A percentile compares a stretch with the other conserved stretches of the same genome.
Conservation (phyloP, 2,797 vertebrate species). For the Danionella dracula region DNA sequence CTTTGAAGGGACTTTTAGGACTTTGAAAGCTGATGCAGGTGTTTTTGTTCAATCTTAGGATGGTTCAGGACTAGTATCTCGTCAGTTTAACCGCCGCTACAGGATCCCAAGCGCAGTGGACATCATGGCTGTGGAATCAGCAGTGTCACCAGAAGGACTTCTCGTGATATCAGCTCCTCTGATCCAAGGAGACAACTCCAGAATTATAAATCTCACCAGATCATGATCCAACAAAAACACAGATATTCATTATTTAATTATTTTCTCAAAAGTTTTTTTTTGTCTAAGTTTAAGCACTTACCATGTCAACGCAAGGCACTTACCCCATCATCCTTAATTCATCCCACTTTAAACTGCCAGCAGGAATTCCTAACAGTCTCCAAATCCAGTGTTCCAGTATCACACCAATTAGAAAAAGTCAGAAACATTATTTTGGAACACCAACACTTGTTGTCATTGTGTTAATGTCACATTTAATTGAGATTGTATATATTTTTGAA, state of each 20-base stretch:
- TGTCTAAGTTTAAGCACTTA: neutral
- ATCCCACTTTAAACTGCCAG: no score
- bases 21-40: neutral
- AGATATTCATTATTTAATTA: neutral
- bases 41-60: constrained; percentile 42
- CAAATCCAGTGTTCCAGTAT: neutral
- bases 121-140: constrained; percentile 67
- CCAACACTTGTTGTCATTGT: neutral
- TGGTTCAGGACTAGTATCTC: constrained; percentile 62
- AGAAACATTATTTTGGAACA: neutral
- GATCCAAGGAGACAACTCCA: constrained; percentile 50
- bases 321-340: neutral
- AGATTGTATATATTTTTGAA: constrained; percentile 44
- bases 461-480: neutral
- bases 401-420: neutral
- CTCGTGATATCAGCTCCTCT: constrained; percentile 71
- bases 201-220: constrained; percentile 36
- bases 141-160: constrained; percentile 68
- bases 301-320: neutral
- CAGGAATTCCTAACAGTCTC: neutral
- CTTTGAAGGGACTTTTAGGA: no score
- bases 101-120: constrained; percentile 71
- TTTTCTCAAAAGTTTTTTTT: neutral
- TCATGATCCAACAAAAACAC: neutral
- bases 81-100: constrained; percentile 72